Base-by-base conservation (phyloP, 2,113 vertebrate species). In the Ageneiosus marmoratus region DNA sequence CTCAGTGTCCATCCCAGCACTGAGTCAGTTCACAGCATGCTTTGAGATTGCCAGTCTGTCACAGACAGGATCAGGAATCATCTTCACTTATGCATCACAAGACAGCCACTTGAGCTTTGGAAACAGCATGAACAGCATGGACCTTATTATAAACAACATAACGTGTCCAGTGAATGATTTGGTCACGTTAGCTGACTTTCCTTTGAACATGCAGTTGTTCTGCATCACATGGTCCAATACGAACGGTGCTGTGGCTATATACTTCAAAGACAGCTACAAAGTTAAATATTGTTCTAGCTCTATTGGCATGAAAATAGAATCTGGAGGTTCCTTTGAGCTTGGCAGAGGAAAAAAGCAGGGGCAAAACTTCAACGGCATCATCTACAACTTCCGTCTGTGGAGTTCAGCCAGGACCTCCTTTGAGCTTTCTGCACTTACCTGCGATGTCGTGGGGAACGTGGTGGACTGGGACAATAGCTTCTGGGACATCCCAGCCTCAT, bases 371-470 rank as follows among this genome's bases (percentile, higher is more conserved):
- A 88, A 92, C 58, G 97, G 96, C 15, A 92, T 94, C 91, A 91
- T 98, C 90, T 99, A 99, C 87, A 99, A 99, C 92, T 94, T 99
- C 84, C 95, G 98, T 46, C 92, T 99, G 89, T 99, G 98, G 98
- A 89, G 96, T 89, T 94, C 93, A 37, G 90, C 93, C 91, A 96
- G 98, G 96, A 90, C 90, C 60, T 76, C 48, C 0, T 86, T 88
- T 83, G 85, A 92, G 67, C 94, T 99, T 22, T 82, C 80, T 44
- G 90, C 90, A 50, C 91, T 99, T 72, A 96, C 93, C 91, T 99
- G 98, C 0, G 94, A 93, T 84, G 50, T 83, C 50, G 88, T 89
- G 83, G 97, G 98, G 10, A 96, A 95, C 84, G 88, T 98, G 84
- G 84, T 99, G 5, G 97, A 98, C 93, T 99, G 98, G 98, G 95